These are phyloP conservation scores for Epinephelus awoara DNA, from an alignment of 2,797 vertebrate species.

Conservation along the genomic window DNA sequence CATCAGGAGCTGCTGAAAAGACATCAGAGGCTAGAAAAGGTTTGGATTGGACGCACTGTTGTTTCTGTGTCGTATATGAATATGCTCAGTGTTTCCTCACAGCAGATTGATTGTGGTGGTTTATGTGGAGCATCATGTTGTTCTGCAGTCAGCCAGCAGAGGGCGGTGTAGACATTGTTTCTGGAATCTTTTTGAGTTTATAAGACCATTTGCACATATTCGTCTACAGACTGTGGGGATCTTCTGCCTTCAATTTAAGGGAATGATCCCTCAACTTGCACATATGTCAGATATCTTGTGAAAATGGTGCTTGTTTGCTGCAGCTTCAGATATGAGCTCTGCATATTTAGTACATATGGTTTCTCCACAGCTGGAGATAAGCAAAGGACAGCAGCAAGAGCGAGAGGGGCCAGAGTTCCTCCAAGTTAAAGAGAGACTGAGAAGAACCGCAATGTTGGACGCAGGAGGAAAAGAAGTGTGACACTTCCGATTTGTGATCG, in stretches of 20 bases:
- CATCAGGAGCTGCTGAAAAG: slow-evolving; percentile 89
- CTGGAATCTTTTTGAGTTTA: neutral
- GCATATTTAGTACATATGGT: neutral
- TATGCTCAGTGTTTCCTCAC: neutral
- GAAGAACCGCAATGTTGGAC: slow-evolving; percentile 80
- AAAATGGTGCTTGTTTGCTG: neutral
- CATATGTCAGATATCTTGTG: neutral
- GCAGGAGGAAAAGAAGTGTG: slow-evolving; percentile 71
- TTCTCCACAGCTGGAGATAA: slow-evolving; percentile 86
- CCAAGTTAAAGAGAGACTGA: slow-evolving; percentile 90
- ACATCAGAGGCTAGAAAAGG: slow-evolving; percentile 89
- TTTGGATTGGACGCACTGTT: slow-evolving; percentile 45
- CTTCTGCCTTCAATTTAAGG: neutral
- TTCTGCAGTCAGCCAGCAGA: slow-evolving; percentile 58
- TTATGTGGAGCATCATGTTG: neutral
- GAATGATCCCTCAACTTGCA: neutral
- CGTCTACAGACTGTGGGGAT: neutral
- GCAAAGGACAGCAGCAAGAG: slow-evolving; percentile 76
- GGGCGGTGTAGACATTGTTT: slow-evolving; percentile 44
- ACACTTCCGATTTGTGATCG: neutral
- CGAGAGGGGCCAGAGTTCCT: slow-evolving; percentile 89
- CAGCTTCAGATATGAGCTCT: neutral
- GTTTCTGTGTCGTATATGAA: neutral
- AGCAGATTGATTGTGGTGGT: neutral
- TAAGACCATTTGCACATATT: neutral